These are phyloP conservation scores for Prinia subflava DNA, from an alignment of 2,113 vertebrate genomes.

Conservation along the genomic window DNA sequence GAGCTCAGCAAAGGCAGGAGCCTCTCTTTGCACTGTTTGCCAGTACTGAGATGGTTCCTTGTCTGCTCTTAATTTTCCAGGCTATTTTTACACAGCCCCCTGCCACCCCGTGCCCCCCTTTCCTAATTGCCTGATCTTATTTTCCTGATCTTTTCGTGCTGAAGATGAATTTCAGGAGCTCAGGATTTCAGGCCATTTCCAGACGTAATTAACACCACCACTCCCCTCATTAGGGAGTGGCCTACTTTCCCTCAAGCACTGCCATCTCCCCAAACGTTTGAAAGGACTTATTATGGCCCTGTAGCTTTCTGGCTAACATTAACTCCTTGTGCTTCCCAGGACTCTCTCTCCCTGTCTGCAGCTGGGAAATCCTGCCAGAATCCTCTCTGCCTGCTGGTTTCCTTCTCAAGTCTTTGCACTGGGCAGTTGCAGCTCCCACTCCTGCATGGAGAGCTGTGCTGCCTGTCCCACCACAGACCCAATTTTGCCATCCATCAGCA, in stretches of 20 bases:
- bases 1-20: background rate
- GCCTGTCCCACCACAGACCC: background rate
- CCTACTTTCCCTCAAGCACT: slow-evolving; percentile 30
- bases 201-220: slow-evolving; percentile 34
- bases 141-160: slow-evolving; percentile 41
- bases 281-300: background rate
- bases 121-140: slow-evolving; percentile 37
- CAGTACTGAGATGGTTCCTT: background rate
- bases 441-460: background rate
- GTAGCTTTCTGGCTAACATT: background rate
- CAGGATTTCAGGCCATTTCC: slow-evolving; percentile 27
- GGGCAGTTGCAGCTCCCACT: background rate
- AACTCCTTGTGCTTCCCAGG: background rate
- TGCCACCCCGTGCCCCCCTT: background rate
- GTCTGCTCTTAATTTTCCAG: slow-evolving; percentile 37
- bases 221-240: slow-evolving; percentile 35
- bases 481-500: background rate
- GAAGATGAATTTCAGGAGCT: slow-evolving; percentile 50
- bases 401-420: background rate
- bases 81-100: slow-evolving; percentile 27
- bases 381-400: accelerated
- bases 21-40: background rate
- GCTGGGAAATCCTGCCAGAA: accelerated
- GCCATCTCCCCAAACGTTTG: background rate
- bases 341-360: background rate